Percentiles rank a stretch among this genome's conserved stretches.
phyloP scores from a whole-genome alignment of 2,797 vertebrate genomes.

The Tapera naevia region DNA sequence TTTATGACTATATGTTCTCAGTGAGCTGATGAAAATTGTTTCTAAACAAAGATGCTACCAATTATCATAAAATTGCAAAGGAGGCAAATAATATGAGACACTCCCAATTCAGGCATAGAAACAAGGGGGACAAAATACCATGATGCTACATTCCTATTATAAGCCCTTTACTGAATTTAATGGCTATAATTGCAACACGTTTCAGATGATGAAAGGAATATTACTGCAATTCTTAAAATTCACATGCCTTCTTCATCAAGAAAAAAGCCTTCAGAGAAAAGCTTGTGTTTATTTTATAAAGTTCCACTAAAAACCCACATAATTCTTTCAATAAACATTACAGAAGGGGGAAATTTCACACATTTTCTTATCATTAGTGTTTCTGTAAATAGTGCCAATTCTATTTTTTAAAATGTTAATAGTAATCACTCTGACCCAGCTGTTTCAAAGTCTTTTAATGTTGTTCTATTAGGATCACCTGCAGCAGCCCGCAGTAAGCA shows the following conservation, averaged over 20 bases:
- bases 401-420: slow-evolving; percentile 26
- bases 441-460: not conserved
- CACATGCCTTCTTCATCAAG: not conserved
- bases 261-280: slow-evolving; percentile 14
- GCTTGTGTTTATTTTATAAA: slow-evolving; percentile 15
- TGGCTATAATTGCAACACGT: not conserved
- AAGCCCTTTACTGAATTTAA: not conserved
- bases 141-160: not conserved
- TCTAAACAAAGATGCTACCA: not conserved
- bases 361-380: not conserved
- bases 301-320: not conserved
- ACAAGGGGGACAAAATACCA: not conserved
- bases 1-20: not conserved
- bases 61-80: not conserved
- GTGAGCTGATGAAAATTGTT: not conserved
- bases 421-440: not conserved
- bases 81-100: not conserved
- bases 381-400: slow-evolving; percentile 22
- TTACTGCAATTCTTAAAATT: not conserved
- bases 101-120: not conserved
- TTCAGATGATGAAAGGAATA: not conserved
- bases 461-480: not conserved
- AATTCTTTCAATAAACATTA: slow-evolving; percentile 36
- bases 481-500: accelerated
- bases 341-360: not conserved